Conservation (phyloP, 2,113 vertebrate genomes). For the Pituophis catenifer region DNA sequence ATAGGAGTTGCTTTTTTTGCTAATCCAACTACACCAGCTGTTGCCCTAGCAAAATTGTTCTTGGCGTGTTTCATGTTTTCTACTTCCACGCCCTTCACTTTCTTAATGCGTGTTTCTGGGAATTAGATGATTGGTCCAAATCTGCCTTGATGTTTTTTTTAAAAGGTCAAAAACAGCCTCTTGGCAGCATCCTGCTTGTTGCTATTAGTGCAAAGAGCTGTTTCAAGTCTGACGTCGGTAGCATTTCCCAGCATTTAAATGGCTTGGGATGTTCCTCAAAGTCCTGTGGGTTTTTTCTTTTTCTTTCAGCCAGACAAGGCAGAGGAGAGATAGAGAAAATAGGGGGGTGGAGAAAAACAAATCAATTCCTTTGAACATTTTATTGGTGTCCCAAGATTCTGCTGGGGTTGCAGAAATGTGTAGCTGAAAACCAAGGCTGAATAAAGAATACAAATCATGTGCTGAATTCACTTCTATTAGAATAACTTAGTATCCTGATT, state of each 20-base stretch:
- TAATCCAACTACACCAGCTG: background rate
- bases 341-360: background rate
- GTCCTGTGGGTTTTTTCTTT: background rate
- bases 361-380: background rate
- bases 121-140: background rate
- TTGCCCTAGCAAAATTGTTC: background rate
- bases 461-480: background rate
- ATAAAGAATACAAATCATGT: background rate
- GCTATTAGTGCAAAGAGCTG: rapidly evolving
- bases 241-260: background rate
- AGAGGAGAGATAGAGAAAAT: rapidly evolving
- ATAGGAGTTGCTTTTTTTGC: background rate
- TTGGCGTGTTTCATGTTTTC: no score
- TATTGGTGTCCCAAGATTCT: background rate
- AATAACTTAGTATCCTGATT: background rate
- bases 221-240: background rate
- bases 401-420: background rate
- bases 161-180: background rate
- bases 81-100: background rate
- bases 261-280: background rate
- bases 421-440: background rate
- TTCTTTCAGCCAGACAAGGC: background rate
- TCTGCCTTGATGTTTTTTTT: rapidly evolving
- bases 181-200: background rate
- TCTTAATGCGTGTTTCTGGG: background rate